Evolutionary conservation across 2,888 invertebrate genomes (phyloP).

Genomic region (Drosophila paracracens): DNA sequence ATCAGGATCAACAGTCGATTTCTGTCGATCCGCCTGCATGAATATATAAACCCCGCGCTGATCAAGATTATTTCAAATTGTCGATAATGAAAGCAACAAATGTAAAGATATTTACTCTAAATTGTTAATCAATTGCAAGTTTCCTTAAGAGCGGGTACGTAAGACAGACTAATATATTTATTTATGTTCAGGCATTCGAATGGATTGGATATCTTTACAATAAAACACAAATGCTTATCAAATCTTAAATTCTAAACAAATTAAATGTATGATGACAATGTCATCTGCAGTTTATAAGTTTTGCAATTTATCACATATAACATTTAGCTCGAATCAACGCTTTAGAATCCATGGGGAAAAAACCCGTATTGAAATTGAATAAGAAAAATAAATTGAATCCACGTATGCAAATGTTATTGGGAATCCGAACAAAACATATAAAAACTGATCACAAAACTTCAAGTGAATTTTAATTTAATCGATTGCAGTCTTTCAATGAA

Average conservation of each 20-base stretch:
- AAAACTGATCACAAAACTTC: constrained; percentile 2
- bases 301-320: background rate
- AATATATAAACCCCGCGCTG: too few relatives aligned
- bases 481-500: constrained; percentile 20
- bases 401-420: constrained; percentile 19
- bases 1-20: background rate
- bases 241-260: background rate
- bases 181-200: background rate
- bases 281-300: too few relatives aligned
- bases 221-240: background rate
- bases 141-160: background rate
- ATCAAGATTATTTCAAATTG: too few relatives aligned
- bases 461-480: constrained; percentile 21
- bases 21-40: too few relatives aligned
- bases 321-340: background rate
- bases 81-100: too few relatives aligned
- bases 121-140: background rate
- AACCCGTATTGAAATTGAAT: background rate
- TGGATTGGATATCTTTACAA: background rate
- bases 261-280: background rate
- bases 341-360: background rate
- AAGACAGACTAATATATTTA: background rate
- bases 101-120: background rate
- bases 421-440: background rate
- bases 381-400: background rate